These are phyloP conservation scores for Pocillopora meandrina DNA, from an alignment of 92 coral and sea anemone species.

Conservation along the genomic window DNA sequence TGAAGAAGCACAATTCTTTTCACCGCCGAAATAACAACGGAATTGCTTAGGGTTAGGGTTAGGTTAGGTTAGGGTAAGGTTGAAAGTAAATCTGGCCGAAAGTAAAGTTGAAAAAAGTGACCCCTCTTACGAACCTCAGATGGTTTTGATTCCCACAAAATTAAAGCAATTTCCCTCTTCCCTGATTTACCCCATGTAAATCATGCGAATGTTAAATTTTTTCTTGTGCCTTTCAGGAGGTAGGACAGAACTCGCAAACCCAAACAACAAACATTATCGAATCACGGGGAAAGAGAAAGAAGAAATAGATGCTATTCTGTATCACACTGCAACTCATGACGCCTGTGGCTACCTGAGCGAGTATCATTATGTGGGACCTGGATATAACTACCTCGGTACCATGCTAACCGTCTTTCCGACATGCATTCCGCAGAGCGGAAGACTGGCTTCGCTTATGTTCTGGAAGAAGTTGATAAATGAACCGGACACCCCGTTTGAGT, in stretches of 20 bases:
- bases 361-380: slow-evolving; percentile 86
- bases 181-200: too few species aligned
- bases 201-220: background rate
- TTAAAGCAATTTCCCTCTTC: too few species aligned
- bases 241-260: slow-evolving; percentile 37
- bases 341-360: slow-evolving; percentile 88
- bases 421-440: slow-evolving; percentile 88
- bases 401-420: slow-evolving; percentile 84
- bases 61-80: too few species aligned
- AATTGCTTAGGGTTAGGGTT: too few species aligned
- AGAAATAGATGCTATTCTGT: slow-evolving; percentile 77
- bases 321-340: slow-evolving; percentile 91
- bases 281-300: slow-evolving; percentile 56
- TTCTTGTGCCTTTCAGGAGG: slow-evolving; percentile 32
- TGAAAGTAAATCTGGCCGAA: too few species aligned
- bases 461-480: slow-evolving; percentile 87
- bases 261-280: slow-evolving; percentile 65
- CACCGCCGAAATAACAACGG: too few species aligned
- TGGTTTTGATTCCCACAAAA: too few species aligned
- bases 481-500: slow-evolving; percentile 78
- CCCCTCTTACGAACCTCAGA: too few species aligned
- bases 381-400: slow-evolving; percentile 93
- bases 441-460: slow-evolving; percentile 85
- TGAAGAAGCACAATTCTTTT: too few species aligned
- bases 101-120: too few species aligned